Evolutionary conservation across 2,797 vertebrate genomes (phyloP).

Genomic region (Enteromius mattozi): DNA sequence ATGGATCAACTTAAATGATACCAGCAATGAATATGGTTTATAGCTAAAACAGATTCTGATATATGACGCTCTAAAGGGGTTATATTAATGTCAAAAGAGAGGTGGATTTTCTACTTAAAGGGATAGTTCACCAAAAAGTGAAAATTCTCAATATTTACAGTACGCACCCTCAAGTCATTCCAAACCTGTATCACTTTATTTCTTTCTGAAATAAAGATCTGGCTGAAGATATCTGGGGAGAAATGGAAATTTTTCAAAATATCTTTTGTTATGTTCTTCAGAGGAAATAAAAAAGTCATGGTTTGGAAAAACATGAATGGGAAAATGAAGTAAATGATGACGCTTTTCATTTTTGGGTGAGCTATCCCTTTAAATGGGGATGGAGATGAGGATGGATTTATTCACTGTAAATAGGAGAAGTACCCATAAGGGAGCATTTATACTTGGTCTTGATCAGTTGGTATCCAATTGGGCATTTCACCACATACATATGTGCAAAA

Average conservation of each 20-base stretch:
- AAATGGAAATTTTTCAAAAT: background rate
- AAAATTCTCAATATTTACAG: background rate
- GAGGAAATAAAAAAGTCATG: background rate
- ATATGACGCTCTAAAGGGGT: background rate
- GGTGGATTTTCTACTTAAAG: constrained; percentile 1
- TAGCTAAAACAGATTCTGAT: constrained; percentile 40
- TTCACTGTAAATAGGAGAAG: background rate
- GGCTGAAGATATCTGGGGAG: background rate
- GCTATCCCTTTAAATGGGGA: background rate
- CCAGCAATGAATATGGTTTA: constrained; percentile 32
- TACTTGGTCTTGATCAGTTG: constrained; percentile 9
- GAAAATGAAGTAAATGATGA: background rate
- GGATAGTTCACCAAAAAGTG: background rate
- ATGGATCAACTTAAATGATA: constrained; percentile 37
- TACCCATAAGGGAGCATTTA: background rate
- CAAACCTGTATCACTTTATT: background rate
- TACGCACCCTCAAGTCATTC: background rate
- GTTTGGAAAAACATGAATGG: background rate
- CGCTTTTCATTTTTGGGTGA: background rate
- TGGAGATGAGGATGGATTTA: background rate
- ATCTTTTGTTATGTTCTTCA: background rate
- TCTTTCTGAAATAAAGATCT: background rate
- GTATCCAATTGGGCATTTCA: background rate
- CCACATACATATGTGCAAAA: background rate
- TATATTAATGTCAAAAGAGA: background rate